phyloP scores from a whole-genome alignment of 1,140 invertebrate species.

The Kradibia gibbosae region DNA sequence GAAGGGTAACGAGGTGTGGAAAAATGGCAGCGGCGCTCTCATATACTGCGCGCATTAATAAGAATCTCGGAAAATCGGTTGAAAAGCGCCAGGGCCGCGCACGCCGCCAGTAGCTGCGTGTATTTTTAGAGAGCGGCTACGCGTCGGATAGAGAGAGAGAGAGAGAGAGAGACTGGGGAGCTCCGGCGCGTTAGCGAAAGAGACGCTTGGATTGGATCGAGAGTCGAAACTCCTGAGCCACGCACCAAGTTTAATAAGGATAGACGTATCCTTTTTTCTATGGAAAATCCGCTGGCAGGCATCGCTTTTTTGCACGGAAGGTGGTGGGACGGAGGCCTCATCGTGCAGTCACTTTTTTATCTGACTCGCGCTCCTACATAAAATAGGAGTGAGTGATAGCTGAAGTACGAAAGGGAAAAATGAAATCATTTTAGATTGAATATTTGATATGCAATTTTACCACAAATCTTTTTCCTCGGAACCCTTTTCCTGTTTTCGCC shows the following conservation, averaged over 20 bases:
- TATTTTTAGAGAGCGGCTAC: slow-evolving; percentile 21
- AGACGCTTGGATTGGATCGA: background rate
- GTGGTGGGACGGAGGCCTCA: background rate
- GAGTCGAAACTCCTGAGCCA: too few species aligned
- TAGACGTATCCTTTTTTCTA: slow-evolving; percentile 19
- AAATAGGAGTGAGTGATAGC: background rate
- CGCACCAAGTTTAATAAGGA: slow-evolving; percentile 8
- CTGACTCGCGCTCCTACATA: background rate
- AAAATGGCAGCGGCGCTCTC: background rate
- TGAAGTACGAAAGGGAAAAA: background rate
- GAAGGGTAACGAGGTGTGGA: background rate
- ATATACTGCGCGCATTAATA: slow-evolving; percentile 24
- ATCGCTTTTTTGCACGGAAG: too few species aligned
- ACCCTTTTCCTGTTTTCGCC: too few species aligned
- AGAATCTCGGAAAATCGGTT: slow-evolving; percentile 36
- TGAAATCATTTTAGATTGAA: slow-evolving; percentile 66
- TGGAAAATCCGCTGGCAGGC: too few species aligned
- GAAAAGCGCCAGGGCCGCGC: background rate
- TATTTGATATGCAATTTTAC: slow-evolving; percentile 70
- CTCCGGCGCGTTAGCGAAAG: too few species aligned
- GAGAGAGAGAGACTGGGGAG: slow-evolving; percentile 5
- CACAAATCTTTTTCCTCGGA: slow-evolving; percentile 63
- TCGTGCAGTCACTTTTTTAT: slow-evolving; percentile 4
- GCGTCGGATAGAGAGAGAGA: background rate
- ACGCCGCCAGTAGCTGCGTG: background rate